Evolutionary conservation across 2,888 invertebrate genomes (phyloP).

Genomic region (Diarsia dahlii): DNA sequence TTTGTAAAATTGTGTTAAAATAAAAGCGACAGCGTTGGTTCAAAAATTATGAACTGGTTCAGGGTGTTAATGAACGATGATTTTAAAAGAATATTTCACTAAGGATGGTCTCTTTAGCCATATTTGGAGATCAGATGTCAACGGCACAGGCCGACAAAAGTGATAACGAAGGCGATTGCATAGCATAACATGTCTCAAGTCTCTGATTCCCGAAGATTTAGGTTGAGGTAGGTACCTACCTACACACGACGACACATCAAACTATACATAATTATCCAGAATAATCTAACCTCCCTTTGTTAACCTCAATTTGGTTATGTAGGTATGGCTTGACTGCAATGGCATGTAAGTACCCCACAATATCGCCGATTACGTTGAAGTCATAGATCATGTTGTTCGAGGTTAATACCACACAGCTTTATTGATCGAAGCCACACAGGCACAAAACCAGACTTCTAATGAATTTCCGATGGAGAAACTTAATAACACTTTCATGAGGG

Average conservation of each 20-base stretch:
- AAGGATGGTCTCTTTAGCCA: not conserved
- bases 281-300: no score
- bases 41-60: not conserved
- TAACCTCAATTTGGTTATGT: no score
- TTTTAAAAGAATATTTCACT: not conserved
- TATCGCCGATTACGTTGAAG: not conserved
- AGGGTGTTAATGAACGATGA: not conserved
- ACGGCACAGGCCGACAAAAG: no score
- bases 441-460: not conserved
- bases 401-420: no score
- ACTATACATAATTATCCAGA: no score
- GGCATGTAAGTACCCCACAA: not conserved
- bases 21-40: not conserved
- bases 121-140: no score
- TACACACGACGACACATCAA: not conserved
- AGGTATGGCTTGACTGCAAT: no score
- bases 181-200: not conserved
- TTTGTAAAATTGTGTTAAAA: constrained; percentile 6
- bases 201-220: not conserved
- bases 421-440: no score
- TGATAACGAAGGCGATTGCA: not conserved
- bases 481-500: no score
- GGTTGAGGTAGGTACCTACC: no score
- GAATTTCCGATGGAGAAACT: not conserved
- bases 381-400: no score